Evolutionary conservation across 2,888 invertebrate species (phyloP).

Genomic region (Bursaphelenchus okinawaensis): DNA sequence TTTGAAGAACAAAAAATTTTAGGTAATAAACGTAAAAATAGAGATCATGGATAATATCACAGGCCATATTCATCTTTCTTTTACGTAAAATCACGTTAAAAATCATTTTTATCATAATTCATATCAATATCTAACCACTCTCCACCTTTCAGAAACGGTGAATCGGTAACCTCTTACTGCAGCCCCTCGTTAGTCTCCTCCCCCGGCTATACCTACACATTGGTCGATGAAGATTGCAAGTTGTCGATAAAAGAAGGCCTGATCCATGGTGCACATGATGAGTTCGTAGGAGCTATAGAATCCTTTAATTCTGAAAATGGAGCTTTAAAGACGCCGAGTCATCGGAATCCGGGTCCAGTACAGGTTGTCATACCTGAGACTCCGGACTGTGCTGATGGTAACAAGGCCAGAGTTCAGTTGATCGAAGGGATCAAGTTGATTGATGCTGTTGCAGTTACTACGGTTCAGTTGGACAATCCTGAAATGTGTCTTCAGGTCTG

Average conservation of each 20-base stretch:
- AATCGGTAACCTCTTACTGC: constrained; percentile 13
- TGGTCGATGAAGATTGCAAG: constrained; percentile 14
- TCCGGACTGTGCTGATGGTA: constrained; percentile 38
- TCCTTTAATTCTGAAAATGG: not conserved
- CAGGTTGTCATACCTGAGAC: not conserved
- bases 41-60: too few relatives aligned
- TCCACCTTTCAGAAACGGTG: not conserved
- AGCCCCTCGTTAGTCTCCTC: constrained; percentile 21
- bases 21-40: too few relatives aligned
- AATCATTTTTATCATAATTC: too few relatives aligned
- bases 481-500: constrained; percentile 49
- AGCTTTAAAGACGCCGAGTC: not conserved
- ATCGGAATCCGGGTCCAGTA: not conserved
- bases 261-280: not conserved
- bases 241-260: not conserved
- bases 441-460: constrained; percentile 7
- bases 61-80: too few relatives aligned
- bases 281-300: not conserved
- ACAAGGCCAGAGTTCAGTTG: constrained; percentile 40
- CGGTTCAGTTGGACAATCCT: constrained; percentile 32
- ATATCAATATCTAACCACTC: too few relatives aligned
- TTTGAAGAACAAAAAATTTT: too few relatives aligned
- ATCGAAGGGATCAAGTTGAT: constrained; percentile 51
- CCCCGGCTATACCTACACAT: constrained; percentile 17
- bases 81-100: too few relatives aligned